A percentile compares a stretch with the other conserved stretches of the same genome.
Conservation (phyloP, 2,113 vertebrate species). For the Rhizomys pruinosus region DNA sequence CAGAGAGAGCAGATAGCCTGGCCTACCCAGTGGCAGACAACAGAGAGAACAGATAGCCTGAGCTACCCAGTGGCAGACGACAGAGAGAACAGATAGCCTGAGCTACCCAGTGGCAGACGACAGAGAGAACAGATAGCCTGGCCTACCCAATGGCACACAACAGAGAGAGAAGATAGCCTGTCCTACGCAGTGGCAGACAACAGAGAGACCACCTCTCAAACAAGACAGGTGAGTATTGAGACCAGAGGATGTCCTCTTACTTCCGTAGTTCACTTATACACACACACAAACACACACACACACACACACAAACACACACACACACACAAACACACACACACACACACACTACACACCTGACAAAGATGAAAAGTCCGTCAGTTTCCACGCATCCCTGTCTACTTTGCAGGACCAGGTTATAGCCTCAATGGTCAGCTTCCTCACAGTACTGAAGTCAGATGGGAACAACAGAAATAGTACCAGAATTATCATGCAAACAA, state of each 20-base stretch:
- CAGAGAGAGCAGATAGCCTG: background rate
- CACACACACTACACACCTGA: background rate
- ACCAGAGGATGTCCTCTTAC: background rate
- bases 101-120: background rate
- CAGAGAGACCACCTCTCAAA: background rate
- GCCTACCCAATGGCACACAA: background rate
- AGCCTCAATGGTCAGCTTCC: background rate
- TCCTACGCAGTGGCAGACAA: background rate
- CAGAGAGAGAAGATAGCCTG: background rate
- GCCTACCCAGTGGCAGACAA: background rate
- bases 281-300: background rate
- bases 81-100: background rate
- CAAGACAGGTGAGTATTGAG: background rate
- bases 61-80: background rate
- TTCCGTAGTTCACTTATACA: too few species aligned
- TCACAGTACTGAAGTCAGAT: background rate
- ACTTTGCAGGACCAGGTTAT: background rate
- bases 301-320: too few species aligned
- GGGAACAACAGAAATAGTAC: background rate
- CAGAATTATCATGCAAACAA: background rate
- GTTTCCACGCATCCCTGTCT: background rate
- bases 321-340: background rate
- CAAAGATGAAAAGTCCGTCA: background rate
- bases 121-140: background rate
- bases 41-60: background rate